Evolutionary conservation across 2,113 vertebrate species (phyloP), one percentile per base, ranked within the genome.

Genomic region (Lethenteron reissneri): DNA sequence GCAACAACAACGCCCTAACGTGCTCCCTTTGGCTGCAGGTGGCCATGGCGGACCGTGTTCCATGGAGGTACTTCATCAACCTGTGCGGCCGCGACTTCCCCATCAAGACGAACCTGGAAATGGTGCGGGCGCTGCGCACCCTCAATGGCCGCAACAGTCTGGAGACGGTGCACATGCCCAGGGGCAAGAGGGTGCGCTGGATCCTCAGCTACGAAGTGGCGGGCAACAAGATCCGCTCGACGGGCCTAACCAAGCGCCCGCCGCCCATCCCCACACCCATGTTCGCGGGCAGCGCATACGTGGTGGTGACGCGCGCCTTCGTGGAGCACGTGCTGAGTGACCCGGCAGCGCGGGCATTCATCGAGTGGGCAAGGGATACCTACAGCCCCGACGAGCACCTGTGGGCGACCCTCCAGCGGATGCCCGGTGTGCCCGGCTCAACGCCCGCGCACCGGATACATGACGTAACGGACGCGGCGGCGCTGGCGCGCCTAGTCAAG

Each of bases 31-130:
- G 41, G 41, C 41, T 41, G 41, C 41, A 41, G 41, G 41, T 41
- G 41, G 41, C 41, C 41, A 41, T 41, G 41, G 41, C 41, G 41
- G 41, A 7, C 5, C 41, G 6, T 41, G 75, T 89, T 57, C 79
- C 75, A 0, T 97, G 90, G 91, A 86, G 57, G 57, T 97, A 97
- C 73, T 9, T 97, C 57, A 80, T 97, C 1, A 97, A 92, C 74
- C 91, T 89, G 0, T 95, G 90, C 0, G 90, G 92, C 73, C 78
- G 85, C 0, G 92, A 95, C 73, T 94, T 97, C 73, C 91, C 92
- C 25, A 83, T 96, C 73, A 96, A 97, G 80, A 97, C 87, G 71
- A 97, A 97, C 0, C 74, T 79, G 0, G 87, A 97, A 76, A 90
- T 86, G 0, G 81, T 97, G 6, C 79, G 56, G 1, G 58, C 75